Base-by-base conservation (phyloP, 2,888 invertebrate genomes). In the Adineta ricciae region DNA sequence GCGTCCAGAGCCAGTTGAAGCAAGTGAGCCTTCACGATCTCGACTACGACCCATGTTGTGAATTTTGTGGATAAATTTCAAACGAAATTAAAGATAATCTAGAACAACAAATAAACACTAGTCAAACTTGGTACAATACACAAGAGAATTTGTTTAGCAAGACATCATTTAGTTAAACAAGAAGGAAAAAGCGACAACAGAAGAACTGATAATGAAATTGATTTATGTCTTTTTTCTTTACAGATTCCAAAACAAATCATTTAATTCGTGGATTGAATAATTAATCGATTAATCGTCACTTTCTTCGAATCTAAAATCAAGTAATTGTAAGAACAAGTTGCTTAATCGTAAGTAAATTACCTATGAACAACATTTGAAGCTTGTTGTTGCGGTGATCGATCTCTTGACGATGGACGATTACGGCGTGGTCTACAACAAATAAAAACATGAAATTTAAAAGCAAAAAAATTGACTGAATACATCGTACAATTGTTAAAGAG, bases 41-140 rank as follows among this genome's bases (percentile, higher is more conserved):
- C 78, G 38, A 41, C 78, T 78, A 9, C 78, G 78, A 78, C 78
- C 78, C 78, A 78, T 78, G 38, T 11, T 24, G n/a, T 11, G 24
- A 41, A 41, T 4, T 78, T 19, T 1, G 3, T n/a, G 14, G 41
- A n/a, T 11, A 5, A 36, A 38, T 46, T 46, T 46, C 36, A 21
- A 21, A 21, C 11, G 4, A 72, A 19, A 19, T 56, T 8, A 24
- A 36, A 38, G 27, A 38, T 0, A 41, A 41, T 78, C 78, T 78
- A 78, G 38, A 78, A 78, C 38, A 78, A 78, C 38, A 41, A 38
- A 78, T 21, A 78, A 21, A 78, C 38, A 78, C 78, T 64, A 64
- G 32, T 64, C 64, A 64, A 64, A 36, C 64, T 64, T 64, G 64
- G 64, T 64, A 64, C 64, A 64, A 64, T 64, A 64, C 64, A 64